Conservation (phyloP, 2,113 vertebrate species). For the Pachyramphus minor region DNA sequence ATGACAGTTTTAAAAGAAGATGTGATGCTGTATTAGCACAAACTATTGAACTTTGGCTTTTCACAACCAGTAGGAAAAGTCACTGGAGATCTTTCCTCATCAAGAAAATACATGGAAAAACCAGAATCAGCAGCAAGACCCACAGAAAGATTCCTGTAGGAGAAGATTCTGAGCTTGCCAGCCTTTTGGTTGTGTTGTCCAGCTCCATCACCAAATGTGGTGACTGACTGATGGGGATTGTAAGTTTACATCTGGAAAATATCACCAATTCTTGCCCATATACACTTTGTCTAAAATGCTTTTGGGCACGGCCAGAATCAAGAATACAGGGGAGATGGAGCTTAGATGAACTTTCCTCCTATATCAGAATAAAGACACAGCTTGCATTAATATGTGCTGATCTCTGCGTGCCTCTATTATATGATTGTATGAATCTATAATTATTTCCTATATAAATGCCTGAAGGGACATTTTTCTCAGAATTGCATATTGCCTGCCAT, state of each 20-base stretch:
- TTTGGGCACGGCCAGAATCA: background rate
- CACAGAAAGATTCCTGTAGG: background rate
- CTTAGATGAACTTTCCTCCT: background rate
- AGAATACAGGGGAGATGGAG: background rate
- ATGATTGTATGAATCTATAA: background rate
- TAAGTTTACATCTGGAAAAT: background rate
- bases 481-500: background rate
- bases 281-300: background rate
- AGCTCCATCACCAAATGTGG: background rate
- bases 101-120: background rate
- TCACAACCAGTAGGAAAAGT: background rate
- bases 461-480: background rate
- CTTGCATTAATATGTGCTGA: background rate
- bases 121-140: background rate
- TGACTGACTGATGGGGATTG: background rate
- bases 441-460: background rate
- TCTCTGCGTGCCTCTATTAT: background rate
- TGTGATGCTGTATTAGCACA: rapidly evolving
- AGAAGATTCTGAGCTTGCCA: background rate
- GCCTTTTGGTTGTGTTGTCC: background rate
- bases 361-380: background rate
- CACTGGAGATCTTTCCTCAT: background rate
- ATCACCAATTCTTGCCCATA: background rate
- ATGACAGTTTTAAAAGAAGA: background rate
- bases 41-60: background rate